Conservation (phyloP, 1,140 invertebrate species). For the Achatina immaculata region DNA sequence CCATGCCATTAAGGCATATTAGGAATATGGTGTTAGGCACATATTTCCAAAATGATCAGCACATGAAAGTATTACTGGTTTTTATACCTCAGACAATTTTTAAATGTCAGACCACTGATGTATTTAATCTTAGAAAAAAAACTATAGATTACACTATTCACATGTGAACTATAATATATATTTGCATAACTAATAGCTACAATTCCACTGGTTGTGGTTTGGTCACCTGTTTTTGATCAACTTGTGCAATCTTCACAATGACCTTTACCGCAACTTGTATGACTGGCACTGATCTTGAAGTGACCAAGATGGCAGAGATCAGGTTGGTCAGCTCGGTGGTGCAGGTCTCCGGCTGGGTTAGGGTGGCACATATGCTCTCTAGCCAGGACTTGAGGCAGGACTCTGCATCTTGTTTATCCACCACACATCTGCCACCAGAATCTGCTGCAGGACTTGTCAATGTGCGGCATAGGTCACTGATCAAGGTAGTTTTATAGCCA, state of each 20-base stretch:
- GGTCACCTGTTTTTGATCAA: slow-evolving; percentile 36
- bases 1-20: too few species aligned
- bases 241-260: slow-evolving; percentile 23
- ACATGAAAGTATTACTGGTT: too few species aligned
- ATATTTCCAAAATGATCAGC: too few species aligned
- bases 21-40: too few species aligned
- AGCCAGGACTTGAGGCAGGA: background rate
- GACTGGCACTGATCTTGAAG: background rate
- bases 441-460: background rate
- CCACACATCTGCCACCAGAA: background rate
- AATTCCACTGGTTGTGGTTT: too few species aligned
- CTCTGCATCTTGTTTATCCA: background rate
- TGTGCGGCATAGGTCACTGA: background rate
- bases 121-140: too few species aligned
- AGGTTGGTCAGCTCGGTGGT: background rate
- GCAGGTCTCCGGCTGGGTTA: background rate
- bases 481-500: background rate
- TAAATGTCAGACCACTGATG: too few species aligned
- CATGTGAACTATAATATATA: too few species aligned
- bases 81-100: too few species aligned
- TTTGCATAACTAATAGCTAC: too few species aligned
- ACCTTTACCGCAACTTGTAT: slow-evolving; percentile 20
- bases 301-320: slow-evolving; percentile 26
- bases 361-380: background rate
- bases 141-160: too few species aligned